Base-by-base conservation (phyloP, 1,140 invertebrate species). In the Heliconius himera region DNA sequence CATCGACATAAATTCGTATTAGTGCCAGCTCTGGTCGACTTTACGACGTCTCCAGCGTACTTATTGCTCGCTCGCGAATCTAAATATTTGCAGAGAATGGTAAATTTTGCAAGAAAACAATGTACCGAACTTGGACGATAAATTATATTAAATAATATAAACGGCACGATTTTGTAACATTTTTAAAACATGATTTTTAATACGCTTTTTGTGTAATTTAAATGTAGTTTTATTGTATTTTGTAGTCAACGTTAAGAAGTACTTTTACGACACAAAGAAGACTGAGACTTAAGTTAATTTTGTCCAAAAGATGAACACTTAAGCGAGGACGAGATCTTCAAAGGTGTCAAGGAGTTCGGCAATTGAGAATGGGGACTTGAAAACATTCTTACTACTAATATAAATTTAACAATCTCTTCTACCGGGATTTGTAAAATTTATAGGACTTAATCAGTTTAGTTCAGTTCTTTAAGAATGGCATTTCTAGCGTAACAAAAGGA, bases 1-100 rank as follows among this genome's bases (percentile, higher is more conserved):
- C 88, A 85, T 91, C 85, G 92, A 93, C 91, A 92, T 93, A 93
- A 94, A 93, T 94, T 91, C 84, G 90, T 84, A 94, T 94, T 94
- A 94, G 86, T 90, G 92, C 90, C 91, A 89, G 87, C 88, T 93
- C 89, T 86, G 88, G 88, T 92, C 91, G 91, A 92, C 89, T 93
- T 94, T 94, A 92, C 91, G 89, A 90, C 88, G 88, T 85, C 87
- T 88, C 85, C 83, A 84, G 73, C 82, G 70, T 88, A 88, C 91
- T 91, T 92, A 92, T 89, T 91, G 88, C 87, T 82, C 74, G 82
- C 78, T 78, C 82, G 77, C 72, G 80, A 77, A 81, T 84, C 82
- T 76, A 85, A 85, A 82, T 85, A 76, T 83, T 83, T 83, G 74
- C 77, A 56, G 74, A 73, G 73, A 72, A 77, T 77, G 33, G 79